These are phyloP conservation scores for Macrobrachium rosenbergii DNA, from an alignment of 1,140 invertebrate species.

Conservation along the genomic window DNA sequence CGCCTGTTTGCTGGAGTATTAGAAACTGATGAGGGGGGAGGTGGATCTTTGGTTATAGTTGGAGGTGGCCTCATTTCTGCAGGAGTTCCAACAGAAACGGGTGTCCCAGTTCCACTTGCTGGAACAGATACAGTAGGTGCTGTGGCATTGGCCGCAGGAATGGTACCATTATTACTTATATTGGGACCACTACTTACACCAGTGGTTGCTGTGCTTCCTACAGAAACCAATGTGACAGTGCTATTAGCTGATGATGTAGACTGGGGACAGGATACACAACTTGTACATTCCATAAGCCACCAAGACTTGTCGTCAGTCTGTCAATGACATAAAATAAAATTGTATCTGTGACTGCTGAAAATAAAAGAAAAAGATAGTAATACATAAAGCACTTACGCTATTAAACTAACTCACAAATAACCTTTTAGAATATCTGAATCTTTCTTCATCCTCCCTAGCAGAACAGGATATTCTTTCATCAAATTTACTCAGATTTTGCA, in stretches of 20 bases:
- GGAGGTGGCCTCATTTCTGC: slow-evolving; percentile 35
- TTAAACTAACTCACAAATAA: too few species aligned
- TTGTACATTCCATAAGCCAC: neutral
- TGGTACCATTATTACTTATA: slow-evolving; percentile 18
- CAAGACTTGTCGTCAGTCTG: neutral
- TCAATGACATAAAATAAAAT: too few species aligned
- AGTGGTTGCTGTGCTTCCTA: slow-evolving; percentile 33
- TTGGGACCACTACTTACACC: slow-evolving; percentile 4
- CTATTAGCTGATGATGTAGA: slow-evolving; percentile 37
- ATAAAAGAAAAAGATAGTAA: too few species aligned
- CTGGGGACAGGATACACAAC: slow-evolving; percentile 6
- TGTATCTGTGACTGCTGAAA: too few species aligned
- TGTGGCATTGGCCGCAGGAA: slow-evolving; percentile 5
- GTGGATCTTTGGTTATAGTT: slow-evolving; percentile 53
- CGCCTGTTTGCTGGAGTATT: slow-evolving; percentile 47
- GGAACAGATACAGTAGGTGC: neutral
- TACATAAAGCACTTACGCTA: neutral
- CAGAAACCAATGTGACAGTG: slow-evolving; percentile 30
- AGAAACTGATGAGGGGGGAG: slow-evolving; percentile 30
- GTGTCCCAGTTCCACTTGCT: slow-evolving; percentile 12
- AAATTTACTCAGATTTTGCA: too few species aligned
- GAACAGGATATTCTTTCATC: too few species aligned
- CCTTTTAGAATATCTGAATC: too few species aligned
- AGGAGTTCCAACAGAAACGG: slow-evolving; percentile 9
- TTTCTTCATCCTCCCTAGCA: too few species aligned